Base-by-base conservation (phyloP, 2,888 invertebrate species). In the Lydus trimaculatus region DNA sequence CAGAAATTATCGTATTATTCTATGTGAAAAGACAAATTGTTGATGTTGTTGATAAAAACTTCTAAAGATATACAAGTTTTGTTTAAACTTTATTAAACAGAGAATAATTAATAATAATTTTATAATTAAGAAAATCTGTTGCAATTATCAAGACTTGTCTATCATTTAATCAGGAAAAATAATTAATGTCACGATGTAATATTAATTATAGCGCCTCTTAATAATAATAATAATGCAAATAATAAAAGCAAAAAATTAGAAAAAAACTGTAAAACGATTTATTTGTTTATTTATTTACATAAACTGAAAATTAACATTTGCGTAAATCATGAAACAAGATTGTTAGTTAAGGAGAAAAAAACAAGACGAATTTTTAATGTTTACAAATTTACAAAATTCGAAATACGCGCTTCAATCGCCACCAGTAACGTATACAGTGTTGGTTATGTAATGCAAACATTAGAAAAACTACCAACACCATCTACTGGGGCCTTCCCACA, bases 1-100 rank as follows among this genome's bases (percentile, higher is more conserved):
- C 36, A 36, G 63, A 64, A 70, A 70, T 70, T 66, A 70, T 28
- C 28, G 28, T 28, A 28, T 48, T 70, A 66, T 66, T 66, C 64
- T 66, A 70, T 70, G 67, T 67, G 67, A 67, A 56, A 9, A 20
- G 20, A 48, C 48, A 23, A 48, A 11, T 11, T 48, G 17, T 48
- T 48, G 43, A 43, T 43, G 43, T 33, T 33, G 33, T 1, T 33
- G 28, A 28, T 28, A 28, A 28, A 3, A 28, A 3, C 2, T 28
- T 3, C 28, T 3, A 36, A 3, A 36, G 13, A 36, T 36, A 36
- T 31, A 31, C 6, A 31, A 36, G 15, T 28, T 28, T 28, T 28
- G 28, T 28, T 28, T 28, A 3, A 28, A 28, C 2, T 28, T 28
- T 3, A 28, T 28, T 4, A 4, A 2, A 28, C 28, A 28, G 2